Base-by-base conservation (phyloP, 2,797 vertebrate species). In the Galago senegalensis region DNA sequence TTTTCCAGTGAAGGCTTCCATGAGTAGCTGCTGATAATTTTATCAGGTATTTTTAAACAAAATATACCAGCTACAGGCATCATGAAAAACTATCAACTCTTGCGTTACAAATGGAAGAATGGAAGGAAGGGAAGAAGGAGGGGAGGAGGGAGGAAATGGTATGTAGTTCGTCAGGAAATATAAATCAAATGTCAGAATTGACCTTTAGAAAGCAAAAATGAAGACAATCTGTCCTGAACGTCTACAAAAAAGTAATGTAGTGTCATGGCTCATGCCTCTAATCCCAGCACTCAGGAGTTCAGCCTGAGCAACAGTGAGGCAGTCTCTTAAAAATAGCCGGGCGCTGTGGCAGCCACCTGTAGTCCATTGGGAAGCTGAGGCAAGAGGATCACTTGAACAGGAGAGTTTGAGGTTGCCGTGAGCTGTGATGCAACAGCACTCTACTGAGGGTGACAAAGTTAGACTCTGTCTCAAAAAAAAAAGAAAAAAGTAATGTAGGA, bases 171-270 rank as follows among this genome's bases (percentile, higher is more conserved):
- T 75, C 60, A 76, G n/a, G 83, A 94, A 96, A 84, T 29, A 69
- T 90, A 85, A 92, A 94, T 92, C 89, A 85, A 70, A 87, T 90
- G 76, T 70, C 92, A 91, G 70, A 90, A 94, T 2, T 40, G 53
- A 92, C 93, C 87, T 96, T 69, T 69, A 46, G 75, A 69, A 79
- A 70, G 79, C 53, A 88, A 91, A 67, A n/a, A 86, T 1, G 25
- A 77, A 60, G 67, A 91, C 56, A 88, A 81, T 76, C 67, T 81
- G 75, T 89, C 94, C 81, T 93, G 37, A 80, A 92, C 69, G 85
- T 92, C 87, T 18, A 82, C 2, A 7, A 69, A 81, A 89, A 93
- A 73, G 18, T 18, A 5, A 53, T 53, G 13, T 53, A 53, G 49
- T 14, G 49, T 14, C 49, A 53, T 53, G 13, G 3, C 49, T 53